Base-by-base conservation (phyloP, 2,888 invertebrate genomes). In the Eledone cirrhosa region DNA sequence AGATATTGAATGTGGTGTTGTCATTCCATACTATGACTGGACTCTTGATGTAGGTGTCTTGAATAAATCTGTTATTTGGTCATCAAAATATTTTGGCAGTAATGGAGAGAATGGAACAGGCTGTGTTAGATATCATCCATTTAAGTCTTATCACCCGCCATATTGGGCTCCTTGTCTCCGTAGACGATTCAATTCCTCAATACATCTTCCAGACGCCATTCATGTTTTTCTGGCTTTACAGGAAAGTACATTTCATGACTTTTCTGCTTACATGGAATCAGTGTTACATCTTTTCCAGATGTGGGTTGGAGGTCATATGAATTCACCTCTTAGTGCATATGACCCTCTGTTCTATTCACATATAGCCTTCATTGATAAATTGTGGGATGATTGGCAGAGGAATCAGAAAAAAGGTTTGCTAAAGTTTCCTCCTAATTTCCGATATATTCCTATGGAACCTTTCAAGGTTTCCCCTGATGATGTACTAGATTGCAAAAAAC, bases 11-110 rank as follows among this genome's bases (percentile, higher is more conserved):
- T 89, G 89, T 80, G 83, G 85, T 4, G 81, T 90, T n/a, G 84
- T 88, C 1, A 88, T 90, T 76, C 90, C 90, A 0, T 90, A 90
- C 79, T 90, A 87, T 83, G 90, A 90, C 81, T 89, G 89, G 89
- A 89, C 90, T 31, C 79, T 89, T 41, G 89, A 90, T 83, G 85
- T 86, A 24, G 90, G 89, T 1, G 82, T 83, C 31, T 83, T 88
- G 29, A 81, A 85, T 41, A 86, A 83, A 29, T 87, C 89, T 0
- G 79, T 84, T 8, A 82, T 89, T 31, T 90, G 90, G 90, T 87
- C 88, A 27, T 87, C 87, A 11, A 87, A 88, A 78, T 81, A 86
- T 78, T 89, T 89, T 83, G 90, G 90, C 29, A 89, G 89, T 8
- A 87, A 89, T 81, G 90, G 90, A 5, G 84, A 85, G 22, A 78